A percentile compares a stretch with the other conserved stretches of the same genome.
Evolutionary conservation across 2,797 vertebrate genomes (phyloP).

Genomic region (Hirundo rustica): DNA sequence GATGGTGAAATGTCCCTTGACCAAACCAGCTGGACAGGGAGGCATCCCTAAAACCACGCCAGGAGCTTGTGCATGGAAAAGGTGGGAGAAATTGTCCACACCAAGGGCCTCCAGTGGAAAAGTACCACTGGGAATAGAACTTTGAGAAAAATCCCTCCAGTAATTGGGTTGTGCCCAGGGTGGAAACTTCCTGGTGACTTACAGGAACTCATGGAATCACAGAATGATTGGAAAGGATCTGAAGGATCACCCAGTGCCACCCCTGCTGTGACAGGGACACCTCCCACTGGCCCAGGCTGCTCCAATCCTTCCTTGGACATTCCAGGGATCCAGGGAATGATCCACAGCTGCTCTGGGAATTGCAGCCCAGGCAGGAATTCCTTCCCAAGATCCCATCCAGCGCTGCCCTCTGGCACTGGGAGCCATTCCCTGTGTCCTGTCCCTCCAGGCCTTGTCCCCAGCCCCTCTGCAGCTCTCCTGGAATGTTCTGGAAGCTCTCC

Average conservation of each 20-base stretch:
- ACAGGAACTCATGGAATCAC: fast-evolving
- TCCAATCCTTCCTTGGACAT: neutral
- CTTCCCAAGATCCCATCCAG: neutral
- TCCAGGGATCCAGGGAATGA: neutral
- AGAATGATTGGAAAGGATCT: neutral
- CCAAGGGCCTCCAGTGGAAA: neutral
- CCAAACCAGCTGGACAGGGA: neutral
- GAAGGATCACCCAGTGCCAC: fast-evolving
- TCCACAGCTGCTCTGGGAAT: neutral
- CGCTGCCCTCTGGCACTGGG: no score
- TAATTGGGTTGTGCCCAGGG: neutral
- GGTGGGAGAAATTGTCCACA: neutral
- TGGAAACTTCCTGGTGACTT: neutral
- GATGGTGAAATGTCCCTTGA: neutral
- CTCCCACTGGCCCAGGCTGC: neutral
- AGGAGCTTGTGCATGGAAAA: neutral
- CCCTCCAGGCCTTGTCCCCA: no score
- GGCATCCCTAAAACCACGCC: neutral
- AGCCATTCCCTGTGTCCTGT: no score
- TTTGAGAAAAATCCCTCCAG: neutral
- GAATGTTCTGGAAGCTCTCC: neutral
- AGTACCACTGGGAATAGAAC: neutral
- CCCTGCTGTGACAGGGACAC: neutral
- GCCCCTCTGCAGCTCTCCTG: neutral
- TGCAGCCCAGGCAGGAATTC: neutral